Evolutionary conservation across 2,888 invertebrate genomes (phyloP), one percentile per base, ranked within the genome.

Genomic region (Drosophila percnosoma): DNA sequence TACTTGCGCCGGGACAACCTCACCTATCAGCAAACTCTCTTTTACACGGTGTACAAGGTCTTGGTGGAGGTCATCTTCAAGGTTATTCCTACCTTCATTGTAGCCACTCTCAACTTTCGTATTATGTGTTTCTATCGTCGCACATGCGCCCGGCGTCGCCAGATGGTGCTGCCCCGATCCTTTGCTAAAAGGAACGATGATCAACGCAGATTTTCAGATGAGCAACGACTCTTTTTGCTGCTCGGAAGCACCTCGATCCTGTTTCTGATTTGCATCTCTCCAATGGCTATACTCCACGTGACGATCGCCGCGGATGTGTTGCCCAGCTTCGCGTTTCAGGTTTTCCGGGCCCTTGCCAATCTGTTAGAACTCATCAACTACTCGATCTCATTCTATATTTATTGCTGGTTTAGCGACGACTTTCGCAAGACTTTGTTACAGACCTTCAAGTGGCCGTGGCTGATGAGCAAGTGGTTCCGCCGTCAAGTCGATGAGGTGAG

Each of bases 371-470:
- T 96, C 55, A 95, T 95, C 79, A 96, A 96, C 92, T 96, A 96
- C 92, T 96, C 96, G 38, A 95, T 96, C 74, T 96, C 96, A 42
- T 96, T 96, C 93, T 96, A 96, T 92, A 96, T 96, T 72, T 96
- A 96, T 93, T 96, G 96, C 91, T 94, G 96, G 69, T 96, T 96
- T 92, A 96, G 96, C 77, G 95, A 96, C 87, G 96, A 96, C 88
- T 96, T 96, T 92, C 94, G 96, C 40, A 95, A 95, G 86, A 96
- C 96, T 0, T 92, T 96, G 74, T 92, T 95, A 76, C 94, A 95
- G 36, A 95, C 95, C n/a, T 92, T 96, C 73, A 94, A 94, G 73
- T 94, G 95, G 93, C 94, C 94, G 2, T 94, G 94, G 93, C 82
- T 92, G 4, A 89, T 90, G 73, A 73, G 87, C 27, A 90, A 91